Evolutionary conservation across 2,888 invertebrate genomes (phyloP).

Genomic region (Tipula helvola): DNA sequence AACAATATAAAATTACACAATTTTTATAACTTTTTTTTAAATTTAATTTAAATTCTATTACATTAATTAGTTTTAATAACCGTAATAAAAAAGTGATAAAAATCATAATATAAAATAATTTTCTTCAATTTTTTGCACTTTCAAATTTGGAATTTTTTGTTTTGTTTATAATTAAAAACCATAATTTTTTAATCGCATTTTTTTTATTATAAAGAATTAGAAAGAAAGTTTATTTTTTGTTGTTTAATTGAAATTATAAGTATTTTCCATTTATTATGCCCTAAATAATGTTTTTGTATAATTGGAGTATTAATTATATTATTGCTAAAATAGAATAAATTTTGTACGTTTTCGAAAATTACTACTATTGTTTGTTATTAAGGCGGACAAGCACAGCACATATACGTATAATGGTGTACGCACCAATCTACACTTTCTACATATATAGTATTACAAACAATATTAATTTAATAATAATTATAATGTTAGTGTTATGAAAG

Average conservation of each 20-base stretch:
- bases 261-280: background rate
- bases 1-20: background rate
- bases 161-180: background rate
- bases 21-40: background rate
- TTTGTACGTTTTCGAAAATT: no score
- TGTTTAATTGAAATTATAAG: background rate
- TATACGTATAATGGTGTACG: background rate
- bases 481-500: background rate
- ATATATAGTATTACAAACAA: background rate
- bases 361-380: background rate
- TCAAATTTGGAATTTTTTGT: background rate
- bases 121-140: background rate
- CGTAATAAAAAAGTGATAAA: background rate
- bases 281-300: background rate
- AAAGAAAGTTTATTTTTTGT: background rate
- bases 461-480: background rate
- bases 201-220: background rate
- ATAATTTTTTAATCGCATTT: background rate
- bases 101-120: background rate
- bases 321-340: background rate
- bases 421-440: background rate
- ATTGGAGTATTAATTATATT: background rate
- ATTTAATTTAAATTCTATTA: background rate
- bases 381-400: background rate
- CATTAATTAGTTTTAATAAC: background rate